Conservation (phyloP, 2,797 vertebrate genomes). For the Xerus rutilus region DNA sequence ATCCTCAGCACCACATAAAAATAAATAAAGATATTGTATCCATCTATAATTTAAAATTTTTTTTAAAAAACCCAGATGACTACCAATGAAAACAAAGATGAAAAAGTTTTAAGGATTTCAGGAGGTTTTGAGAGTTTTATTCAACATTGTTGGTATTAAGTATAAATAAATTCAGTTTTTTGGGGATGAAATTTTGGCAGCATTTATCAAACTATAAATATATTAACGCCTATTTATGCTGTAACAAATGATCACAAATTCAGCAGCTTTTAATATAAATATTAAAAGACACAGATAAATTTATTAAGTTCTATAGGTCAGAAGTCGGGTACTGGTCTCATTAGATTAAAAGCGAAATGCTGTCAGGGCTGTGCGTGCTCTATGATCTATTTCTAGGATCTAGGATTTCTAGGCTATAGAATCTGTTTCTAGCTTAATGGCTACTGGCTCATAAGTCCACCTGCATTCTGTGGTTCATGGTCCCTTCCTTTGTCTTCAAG, state of each 20-base stretch:
- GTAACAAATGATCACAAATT: constrained; percentile 26
- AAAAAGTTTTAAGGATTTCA: constrained; percentile 35
- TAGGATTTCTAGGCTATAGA: neutral
- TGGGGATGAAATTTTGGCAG: constrained; percentile 19
- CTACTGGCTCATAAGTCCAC: neutral
- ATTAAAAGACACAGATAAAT: neutral
- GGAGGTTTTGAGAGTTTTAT: constrained; percentile 21
- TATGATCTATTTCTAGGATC: neutral
- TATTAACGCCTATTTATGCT: constrained; percentile 8
- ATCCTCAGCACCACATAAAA: too few relatives aligned
- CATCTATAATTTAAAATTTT: too few relatives aligned
- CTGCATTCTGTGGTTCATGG: neutral
- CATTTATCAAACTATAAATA: constrained; percentile 42
- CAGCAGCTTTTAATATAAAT: neutral
- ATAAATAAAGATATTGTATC: too few relatives aligned
- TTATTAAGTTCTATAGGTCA: neutral
- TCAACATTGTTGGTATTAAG: neutral
- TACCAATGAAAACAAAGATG: constrained; percentile 6
- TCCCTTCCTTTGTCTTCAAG: neutral
- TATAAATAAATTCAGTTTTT: constrained; percentile 46
- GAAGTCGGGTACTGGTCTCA: neutral
- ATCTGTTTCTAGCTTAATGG: neutral
- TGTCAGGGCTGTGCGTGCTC: neutral
- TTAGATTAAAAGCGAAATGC: neutral
- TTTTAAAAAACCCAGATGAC: neutral